Conservation (phyloP, 2,113 vertebrate species). For the Pycnonotus jocosus region DNA sequence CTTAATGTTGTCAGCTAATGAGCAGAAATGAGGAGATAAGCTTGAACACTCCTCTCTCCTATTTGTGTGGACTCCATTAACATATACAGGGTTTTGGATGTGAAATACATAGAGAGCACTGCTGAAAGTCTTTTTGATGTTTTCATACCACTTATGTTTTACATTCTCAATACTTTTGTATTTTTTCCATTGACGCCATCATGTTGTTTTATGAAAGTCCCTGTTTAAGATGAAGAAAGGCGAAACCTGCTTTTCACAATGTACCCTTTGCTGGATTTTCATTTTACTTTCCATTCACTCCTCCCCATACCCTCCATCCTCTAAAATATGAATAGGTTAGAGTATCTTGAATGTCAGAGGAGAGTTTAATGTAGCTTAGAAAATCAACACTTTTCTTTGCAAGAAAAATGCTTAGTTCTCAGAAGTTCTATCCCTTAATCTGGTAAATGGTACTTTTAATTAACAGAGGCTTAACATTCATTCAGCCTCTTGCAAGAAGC, state of each 20-base stretch:
- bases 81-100: background rate
- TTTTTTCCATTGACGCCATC: background rate
- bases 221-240: background rate
- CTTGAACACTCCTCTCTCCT: background rate
- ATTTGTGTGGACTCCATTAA: background rate
- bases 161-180: background rate
- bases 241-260: background rate
- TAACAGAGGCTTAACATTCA: constrained; percentile 10
- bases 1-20: background rate
- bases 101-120: background rate
- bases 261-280: background rate
- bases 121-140: background rate
- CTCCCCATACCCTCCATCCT: rapidly evolving
- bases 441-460: background rate
- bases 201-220: background rate
- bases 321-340: background rate
- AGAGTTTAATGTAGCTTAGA: background rate
- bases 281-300: background rate
- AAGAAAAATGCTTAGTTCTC: background rate
- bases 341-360: background rate
- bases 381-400: background rate
- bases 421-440: background rate
- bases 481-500: background rate
- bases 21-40: background rate
- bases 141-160: background rate